Conservation (phyloP, 2,888 invertebrate genomes). For the Ophion ellenae region DNA sequence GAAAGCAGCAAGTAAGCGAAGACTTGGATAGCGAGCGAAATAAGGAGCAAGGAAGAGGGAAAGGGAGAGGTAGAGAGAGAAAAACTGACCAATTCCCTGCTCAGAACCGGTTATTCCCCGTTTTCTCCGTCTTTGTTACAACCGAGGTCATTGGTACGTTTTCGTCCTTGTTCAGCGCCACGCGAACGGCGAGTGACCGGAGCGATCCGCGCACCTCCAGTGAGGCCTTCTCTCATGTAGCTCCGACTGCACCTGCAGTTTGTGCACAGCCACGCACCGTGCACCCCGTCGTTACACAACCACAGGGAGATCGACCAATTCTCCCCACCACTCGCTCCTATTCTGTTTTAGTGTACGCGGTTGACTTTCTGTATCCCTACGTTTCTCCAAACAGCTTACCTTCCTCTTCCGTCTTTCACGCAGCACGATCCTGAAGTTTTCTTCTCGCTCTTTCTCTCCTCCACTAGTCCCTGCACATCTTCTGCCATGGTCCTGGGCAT, state of each 20-base stretch:
- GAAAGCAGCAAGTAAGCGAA: constrained; percentile 44
- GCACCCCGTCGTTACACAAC: constrained; percentile 60
- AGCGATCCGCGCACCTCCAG: constrained; percentile 46
- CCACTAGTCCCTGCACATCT: constrained; percentile 31
- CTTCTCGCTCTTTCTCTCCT: constrained; percentile 53
- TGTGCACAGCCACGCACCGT: constrained; percentile 58
- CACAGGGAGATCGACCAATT: constrained; percentile 33
- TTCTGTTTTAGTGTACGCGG: constrained; percentile 56
- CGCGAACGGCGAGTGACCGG: constrained; percentile 81
- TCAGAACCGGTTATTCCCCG: constrained; percentile 59
- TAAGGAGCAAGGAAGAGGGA: constrained; percentile 19
- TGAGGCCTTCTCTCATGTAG: constrained; percentile 53
- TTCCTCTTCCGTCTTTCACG: constrained; percentile 61
- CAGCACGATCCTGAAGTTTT: constrained; percentile 17
- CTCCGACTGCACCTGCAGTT: constrained; percentile 79
- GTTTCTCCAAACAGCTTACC: constrained; percentile 35
- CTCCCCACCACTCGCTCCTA: constrained; percentile 26
- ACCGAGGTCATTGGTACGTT: constrained; percentile 56
- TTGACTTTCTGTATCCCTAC: constrained; percentile 14
- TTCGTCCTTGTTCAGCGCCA: constrained; percentile 75
- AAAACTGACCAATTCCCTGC: constrained; percentile 30
- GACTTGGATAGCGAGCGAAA: constrained; percentile 8
- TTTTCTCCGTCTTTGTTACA: constrained; percentile 58
- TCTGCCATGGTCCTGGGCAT: constrained; percentile 59
- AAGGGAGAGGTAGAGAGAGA: constrained; percentile 22